phyloP scores from a whole-genome alignment of 2,797 vertebrate species.

The Anguilla marmorata region DNA sequence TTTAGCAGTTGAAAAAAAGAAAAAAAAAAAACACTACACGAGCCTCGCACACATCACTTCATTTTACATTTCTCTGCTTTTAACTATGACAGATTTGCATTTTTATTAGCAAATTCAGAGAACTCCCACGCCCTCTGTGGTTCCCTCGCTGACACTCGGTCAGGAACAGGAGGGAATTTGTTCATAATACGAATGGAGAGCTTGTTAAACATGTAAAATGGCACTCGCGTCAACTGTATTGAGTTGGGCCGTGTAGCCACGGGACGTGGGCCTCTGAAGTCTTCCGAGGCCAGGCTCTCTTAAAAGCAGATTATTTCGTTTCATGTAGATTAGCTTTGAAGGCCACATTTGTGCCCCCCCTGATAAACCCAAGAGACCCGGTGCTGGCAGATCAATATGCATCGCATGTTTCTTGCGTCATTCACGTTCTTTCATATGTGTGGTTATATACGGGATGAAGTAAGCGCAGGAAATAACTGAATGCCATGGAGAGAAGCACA shows the following conservation, averaged over 20 bases:
- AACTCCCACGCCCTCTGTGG: slow-evolving; percentile 1
- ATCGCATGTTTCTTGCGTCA: not conserved
- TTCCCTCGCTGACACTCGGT: not conserved
- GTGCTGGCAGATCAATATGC: not conserved
- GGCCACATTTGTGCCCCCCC: not conserved
- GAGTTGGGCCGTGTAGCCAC: not conserved
- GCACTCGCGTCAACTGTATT: not conserved
- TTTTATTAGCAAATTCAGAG: not conserved
- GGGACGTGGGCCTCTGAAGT: not conserved
- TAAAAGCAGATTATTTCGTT: not conserved
- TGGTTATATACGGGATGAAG: not conserved
- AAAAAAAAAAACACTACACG: not conserved
- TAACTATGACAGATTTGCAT: slow-evolving; percentile 22
- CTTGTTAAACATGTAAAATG: slow-evolving; percentile 22
- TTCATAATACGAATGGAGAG: slow-evolving; percentile 6
- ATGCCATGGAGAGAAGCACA: not conserved
- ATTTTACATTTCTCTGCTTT: not conserved
- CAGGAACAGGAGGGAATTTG: slow-evolving; percentile 9
- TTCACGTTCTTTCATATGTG: not conserved
- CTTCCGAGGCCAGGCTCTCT: not conserved
- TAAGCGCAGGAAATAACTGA: not conserved
- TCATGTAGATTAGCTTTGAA: not conserved
- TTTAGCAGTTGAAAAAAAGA: not conserved
- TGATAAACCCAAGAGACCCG: not conserved
- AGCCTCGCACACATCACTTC: not conserved